Base-by-base conservation (phyloP, 2,113 vertebrate genomes). In the Delphinapterus leucas region DNA sequence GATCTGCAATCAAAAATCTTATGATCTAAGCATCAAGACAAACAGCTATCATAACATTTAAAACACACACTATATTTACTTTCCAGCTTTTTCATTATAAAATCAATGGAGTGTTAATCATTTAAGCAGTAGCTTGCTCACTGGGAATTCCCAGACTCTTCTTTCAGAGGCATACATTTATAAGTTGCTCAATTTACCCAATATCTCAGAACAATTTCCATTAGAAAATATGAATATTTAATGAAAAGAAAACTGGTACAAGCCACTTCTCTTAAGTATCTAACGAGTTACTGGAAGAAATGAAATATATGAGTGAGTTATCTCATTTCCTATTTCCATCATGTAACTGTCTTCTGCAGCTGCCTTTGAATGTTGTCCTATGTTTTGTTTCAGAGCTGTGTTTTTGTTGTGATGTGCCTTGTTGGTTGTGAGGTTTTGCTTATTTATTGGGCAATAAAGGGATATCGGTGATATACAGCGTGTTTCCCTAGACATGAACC, bases 211-310 rank as follows among this genome's bases (percentile, higher is more conserved):
- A 98, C 95, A 98, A 98, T 98, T 98, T 98, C 98, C 98, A 99
- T 99, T 99, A 99, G 98, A 97, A 98, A 98, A 98, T 97, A 99
- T 99, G 97, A 99, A 99, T 98, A 98, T 98, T 99, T 99, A 98
- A 99, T 99, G 98, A 96, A 97, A 98, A 87, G 93, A 98, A 98
- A 98, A 98, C 95, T 98, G 97, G 95, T 96, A 98, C 55, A 96
- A 98, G 95, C 97, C 97, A 98, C 97, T 98, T 98, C 97, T 97
- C 97, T 97, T 98, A 98, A 98, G 96, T 58, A 28, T 96, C 96
- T 98, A 98, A 98, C 92, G 98, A 98, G 98, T 99, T 98, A 98
- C 98, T 98, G 98, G 98, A 98, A 98, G 97, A 97, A 97, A 93
- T 77, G 36, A 97, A 96, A 97, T 63, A 93, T 88, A 95, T 98